phyloP scores from a whole-genome alignment of 2,888 invertebrate genomes.

The Monopis laevigella region DNA sequence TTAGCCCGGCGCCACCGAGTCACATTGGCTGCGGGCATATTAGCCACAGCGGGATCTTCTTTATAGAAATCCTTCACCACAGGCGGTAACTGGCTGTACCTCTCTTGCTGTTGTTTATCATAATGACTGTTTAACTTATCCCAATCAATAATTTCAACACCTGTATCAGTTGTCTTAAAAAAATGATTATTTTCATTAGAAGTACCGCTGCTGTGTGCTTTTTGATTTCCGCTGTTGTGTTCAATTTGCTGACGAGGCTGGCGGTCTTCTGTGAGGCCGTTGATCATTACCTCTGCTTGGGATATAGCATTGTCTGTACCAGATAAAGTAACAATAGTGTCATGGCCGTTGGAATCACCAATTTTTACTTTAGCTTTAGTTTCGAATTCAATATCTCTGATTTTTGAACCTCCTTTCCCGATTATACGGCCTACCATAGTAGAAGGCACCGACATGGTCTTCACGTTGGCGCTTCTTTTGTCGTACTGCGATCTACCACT shows the following conservation, averaged over 20 bases:
- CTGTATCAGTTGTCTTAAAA: slow-evolving; percentile 35
- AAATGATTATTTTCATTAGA: too few species aligned
- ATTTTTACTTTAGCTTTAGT: slow-evolving; percentile 80
- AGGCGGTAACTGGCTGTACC: slow-evolving; percentile 72
- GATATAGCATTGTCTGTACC: slow-evolving; percentile 58
- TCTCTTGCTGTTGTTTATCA: slow-evolving; percentile 62
- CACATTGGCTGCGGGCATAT: slow-evolving; percentile 72
- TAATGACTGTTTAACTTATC: slow-evolving; percentile 58
- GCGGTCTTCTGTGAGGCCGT: slow-evolving; percentile 36
- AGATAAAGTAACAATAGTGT: slow-evolving; percentile 49
- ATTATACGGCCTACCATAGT: slow-evolving; percentile 67
- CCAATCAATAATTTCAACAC: slow-evolving; percentile 72
- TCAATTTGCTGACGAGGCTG: slow-evolving; percentile 21
- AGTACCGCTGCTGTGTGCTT: too few species aligned
- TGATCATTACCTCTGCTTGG: slow-evolving; percentile 49
- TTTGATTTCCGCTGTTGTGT: slow-evolving; percentile 4
- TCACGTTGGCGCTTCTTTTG: slow-evolving; percentile 31
- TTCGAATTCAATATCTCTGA: slow-evolving; percentile 79
- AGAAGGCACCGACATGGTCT: slow-evolving; percentile 41
- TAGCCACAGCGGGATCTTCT: slow-evolving; percentile 76
- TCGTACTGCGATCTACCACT: slow-evolving; percentile 20
- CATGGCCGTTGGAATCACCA: slow-evolving; percentile 40
- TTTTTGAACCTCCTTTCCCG: slow-evolving; percentile 87
- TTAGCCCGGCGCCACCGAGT: slow-evolving; percentile 70
- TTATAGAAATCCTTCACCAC: slow-evolving; percentile 85